Percentiles rank a stretch among this genome's conserved stretches.
Evolutionary conservation across 2,113 vertebrate genomes (phyloP).

Genomic region (Phrynocephalus versicolor): DNA sequence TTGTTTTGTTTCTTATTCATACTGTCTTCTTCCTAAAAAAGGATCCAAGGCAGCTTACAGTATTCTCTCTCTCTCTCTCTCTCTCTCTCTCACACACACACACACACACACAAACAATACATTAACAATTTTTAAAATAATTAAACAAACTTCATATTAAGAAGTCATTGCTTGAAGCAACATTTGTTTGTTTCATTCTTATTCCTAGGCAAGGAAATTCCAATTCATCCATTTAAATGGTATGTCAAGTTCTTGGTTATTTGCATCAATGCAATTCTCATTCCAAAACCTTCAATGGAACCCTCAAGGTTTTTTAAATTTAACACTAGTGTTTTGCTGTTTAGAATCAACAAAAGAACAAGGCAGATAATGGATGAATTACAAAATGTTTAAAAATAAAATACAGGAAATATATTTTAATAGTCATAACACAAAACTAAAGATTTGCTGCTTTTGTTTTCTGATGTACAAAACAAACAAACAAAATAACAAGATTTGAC

Average conservation of each 20-base stretch:
- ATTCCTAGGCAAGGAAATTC: background rate
- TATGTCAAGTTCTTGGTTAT: background rate
- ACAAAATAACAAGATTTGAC: background rate
- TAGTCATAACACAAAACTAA: background rate
- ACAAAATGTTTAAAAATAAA: background rate
- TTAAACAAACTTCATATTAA: no score
- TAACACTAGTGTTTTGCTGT: background rate
- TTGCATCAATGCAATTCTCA: background rate
- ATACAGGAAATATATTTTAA: background rate
- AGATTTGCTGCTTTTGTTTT: background rate
- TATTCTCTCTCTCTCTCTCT: no score
- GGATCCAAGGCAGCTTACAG: no score
- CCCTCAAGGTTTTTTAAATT: background rate
- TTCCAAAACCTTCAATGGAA: background rate
- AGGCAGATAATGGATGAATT: background rate
- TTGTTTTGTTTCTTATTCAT: background rate
- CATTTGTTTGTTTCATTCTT: background rate
- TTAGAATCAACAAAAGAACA: background rate
- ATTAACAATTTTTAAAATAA: no score
- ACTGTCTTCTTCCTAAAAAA: no score
- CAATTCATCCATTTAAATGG: background rate
- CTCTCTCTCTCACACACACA: no score
- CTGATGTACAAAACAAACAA: background rate
- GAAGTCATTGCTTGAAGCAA: no score
- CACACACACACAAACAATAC: no score